Conservation (phyloP, 2,797 vertebrate genomes). For the Muscicapa striata region DNA sequence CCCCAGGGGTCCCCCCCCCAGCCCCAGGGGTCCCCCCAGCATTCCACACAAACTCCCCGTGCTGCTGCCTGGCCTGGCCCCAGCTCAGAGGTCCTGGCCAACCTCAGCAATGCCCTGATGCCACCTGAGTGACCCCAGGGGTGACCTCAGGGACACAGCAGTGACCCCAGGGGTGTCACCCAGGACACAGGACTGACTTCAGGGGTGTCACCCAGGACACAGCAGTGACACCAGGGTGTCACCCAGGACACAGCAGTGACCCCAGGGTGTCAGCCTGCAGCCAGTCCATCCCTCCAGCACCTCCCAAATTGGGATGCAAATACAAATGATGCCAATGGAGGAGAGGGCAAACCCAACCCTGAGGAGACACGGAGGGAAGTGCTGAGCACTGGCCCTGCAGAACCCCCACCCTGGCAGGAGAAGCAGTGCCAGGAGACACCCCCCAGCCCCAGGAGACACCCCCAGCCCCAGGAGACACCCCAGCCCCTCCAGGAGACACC, state of each 20-base stretch:
- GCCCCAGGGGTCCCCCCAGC: not conserved
- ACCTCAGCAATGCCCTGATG: too few species aligned
- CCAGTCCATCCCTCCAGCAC: not conserved
- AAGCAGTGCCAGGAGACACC: not conserved
- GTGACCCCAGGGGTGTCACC: not conserved
- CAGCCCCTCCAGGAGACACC: too few species aligned
- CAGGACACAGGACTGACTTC: too few species aligned
- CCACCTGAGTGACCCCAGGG: not conserved
- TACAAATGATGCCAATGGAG: accelerated
- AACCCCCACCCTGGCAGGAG: not conserved
- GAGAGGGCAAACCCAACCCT: not conserved
- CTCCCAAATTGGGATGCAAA: not conserved
- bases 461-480: too few species aligned
- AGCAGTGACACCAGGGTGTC: too few species aligned
- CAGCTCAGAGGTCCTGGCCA: too few species aligned
- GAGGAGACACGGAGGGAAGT: not conserved
- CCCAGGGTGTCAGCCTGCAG: not conserved
- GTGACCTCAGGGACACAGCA: not conserved
- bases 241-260: not conserved
- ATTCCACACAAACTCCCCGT: too few species aligned
- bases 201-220: too few species aligned
- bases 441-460: too few species aligned
- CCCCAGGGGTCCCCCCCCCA: too few species aligned
- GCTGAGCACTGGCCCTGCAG: not conserved
- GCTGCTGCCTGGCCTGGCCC: too few species aligned